Percentiles rank a stretch among this genome's conserved stretches.
Evolutionary conservation across 1,140 invertebrate genomes (phyloP).

Genomic region (Megalonaias nervosa): DNA sequence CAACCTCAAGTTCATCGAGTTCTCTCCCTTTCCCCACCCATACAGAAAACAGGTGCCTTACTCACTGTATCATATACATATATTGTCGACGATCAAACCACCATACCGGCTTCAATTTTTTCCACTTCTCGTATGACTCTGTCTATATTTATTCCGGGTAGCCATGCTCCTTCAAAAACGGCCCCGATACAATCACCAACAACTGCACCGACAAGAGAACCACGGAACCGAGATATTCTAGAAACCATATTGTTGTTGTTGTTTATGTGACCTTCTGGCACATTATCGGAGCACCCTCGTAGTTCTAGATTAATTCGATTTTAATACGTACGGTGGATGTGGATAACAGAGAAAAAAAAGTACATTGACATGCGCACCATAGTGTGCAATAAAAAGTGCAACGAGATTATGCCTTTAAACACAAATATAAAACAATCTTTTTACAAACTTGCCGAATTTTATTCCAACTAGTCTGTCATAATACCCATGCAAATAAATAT

Average conservation of each 20-base stretch:
- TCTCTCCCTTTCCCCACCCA: not conserved
- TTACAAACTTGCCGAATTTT: no score
- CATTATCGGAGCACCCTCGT: no score
- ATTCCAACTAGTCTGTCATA: no score
- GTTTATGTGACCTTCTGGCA: no score
- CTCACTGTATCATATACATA: not conserved
- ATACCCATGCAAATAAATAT: no score
- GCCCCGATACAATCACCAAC: slow-evolving; percentile 83
- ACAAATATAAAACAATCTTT: no score
- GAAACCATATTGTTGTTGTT: slow-evolving; percentile 17
- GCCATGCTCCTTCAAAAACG: slow-evolving; percentile 76
- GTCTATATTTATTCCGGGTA: slow-evolving; percentile 9
- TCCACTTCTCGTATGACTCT: slow-evolving; percentile 27
- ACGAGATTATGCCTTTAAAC: no score
- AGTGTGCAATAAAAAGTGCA: no score
- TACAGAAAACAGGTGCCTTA: not conserved
- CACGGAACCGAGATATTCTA: slow-evolving; percentile 66
- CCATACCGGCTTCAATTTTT: slow-evolving; percentile 39
- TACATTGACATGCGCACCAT: no score
- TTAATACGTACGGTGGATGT: no score
- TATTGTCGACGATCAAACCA: not conserved
- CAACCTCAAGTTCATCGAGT: not conserved
- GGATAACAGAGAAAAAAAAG: no score
- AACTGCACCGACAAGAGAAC: slow-evolving; percentile 79
- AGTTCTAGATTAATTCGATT: no score